Evolutionary conservation across 2,888 invertebrate genomes (phyloP).

Genomic region (Drosophila mercatorum): DNA sequence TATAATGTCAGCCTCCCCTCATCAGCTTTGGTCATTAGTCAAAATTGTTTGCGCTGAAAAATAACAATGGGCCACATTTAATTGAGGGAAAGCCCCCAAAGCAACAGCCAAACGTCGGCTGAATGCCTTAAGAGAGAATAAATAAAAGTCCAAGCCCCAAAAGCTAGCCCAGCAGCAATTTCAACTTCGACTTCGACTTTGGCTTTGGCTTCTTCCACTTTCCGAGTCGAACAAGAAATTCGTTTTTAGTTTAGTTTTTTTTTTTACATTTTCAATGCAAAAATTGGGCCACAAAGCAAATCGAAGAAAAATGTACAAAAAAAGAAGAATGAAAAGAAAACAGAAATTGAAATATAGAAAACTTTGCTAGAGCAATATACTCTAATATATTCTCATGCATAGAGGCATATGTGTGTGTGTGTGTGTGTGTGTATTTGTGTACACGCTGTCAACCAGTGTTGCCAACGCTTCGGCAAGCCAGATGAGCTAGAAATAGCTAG

Average conservation of each 20-base stretch:
- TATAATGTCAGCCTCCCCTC: conserved; percentile 38
- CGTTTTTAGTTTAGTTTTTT: conserved; percentile 16
- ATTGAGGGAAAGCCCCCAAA: conserved; percentile 64
- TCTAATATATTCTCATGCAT: neutral
- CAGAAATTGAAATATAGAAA: conserved; percentile 15
- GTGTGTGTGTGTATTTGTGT: neutral
- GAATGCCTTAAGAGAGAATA: conserved; percentile 34
- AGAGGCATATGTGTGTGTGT: neutral
- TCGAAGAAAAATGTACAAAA: conserved; percentile 25
- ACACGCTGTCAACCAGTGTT: too few species aligned
- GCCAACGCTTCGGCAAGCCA: too few species aligned
- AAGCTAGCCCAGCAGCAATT: conserved; percentile 53
- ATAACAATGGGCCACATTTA: conserved; percentile 66
- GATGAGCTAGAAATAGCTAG: too few species aligned
- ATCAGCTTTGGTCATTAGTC: conserved; percentile 69
- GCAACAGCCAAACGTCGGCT: conserved; percentile 20
- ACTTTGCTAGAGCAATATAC: conserved; percentile 11
- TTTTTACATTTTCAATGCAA: conserved; percentile 44
- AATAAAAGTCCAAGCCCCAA: conserved; percentile 35
- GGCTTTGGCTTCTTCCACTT: conserved; percentile 53
- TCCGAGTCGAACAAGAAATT: conserved; percentile 53
- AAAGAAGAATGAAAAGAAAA: conserved; percentile 12
- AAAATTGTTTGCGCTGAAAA: conserved; percentile 60
- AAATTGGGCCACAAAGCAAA: conserved; percentile 64
- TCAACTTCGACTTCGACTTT: conserved; percentile 46